These are phyloP conservation scores for Buteo buteo DNA, from an alignment of 2,113 vertebrate species.

Conservation along the genomic window DNA sequence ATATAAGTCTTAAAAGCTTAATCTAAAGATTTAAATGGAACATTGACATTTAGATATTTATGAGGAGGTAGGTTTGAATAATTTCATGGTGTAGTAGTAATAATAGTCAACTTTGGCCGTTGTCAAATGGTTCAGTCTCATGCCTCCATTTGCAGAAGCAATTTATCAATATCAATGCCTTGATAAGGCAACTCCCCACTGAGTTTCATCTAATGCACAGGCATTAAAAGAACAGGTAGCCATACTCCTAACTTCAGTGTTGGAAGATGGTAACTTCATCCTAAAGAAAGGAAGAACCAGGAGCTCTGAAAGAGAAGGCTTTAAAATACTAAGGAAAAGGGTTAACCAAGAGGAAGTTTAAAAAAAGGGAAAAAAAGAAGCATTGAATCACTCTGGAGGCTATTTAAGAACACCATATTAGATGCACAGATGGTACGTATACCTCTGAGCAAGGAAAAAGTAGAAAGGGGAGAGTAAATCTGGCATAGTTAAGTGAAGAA, in stretches of 20 bases:
- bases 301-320: neutral
- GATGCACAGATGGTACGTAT: constrained; percentile 75
- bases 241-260: neutral
- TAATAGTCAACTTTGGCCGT: neutral
- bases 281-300: neutral
- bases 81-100: neutral
- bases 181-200: neutral
- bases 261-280: neutral
- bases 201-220: neutral
- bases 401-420: constrained; percentile 62
- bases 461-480: constrained; percentile 73
- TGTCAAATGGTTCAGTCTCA: neutral
- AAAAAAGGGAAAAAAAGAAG: neutral
- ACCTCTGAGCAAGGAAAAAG: constrained; percentile 67
- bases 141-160: neutral
- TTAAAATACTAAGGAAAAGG: constrained; percentile 26
- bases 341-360: constrained; percentile 33
- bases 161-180: neutral
- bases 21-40: neutral
- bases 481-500: constrained; percentile 74
- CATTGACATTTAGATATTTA: neutral
- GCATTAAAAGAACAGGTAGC: neutral
- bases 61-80: neutral
- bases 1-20: neutral
- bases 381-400: constrained; percentile 45